Evolutionary conservation across 2,888 invertebrate species (phyloP), one percentile per base, ranked within the genome.

Genomic region (Agelastica alni): DNA sequence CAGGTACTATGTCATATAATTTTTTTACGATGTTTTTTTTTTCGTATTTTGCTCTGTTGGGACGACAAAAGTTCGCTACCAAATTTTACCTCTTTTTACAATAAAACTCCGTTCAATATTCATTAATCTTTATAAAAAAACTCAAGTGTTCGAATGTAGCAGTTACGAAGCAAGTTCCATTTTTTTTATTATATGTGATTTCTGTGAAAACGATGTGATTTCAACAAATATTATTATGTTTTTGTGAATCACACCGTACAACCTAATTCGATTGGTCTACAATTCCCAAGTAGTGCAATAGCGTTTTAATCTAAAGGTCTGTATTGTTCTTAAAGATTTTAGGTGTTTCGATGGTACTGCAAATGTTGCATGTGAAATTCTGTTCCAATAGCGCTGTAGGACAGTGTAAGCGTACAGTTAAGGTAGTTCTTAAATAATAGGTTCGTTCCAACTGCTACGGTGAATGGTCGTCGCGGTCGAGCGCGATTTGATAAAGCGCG

Each of bases 221-320:
- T 41, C 6, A 13, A 22, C 13, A 41, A 41, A 10, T n/a, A 12
- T 22, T 12, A 41, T 14, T 3, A 30, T 20, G 13, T 22, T 13
- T 28, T 3, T 9, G 9, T 30, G 16, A 7, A 16, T 13, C 10
- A 32, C 6, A 12, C 14, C n/a, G 7, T 26, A 14, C 16, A 45
- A 18, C 34, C 32, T 31, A 42, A 32, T 22, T 49, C 41, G 49
- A 41, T 41, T 49, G 49, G 49, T 49, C 49, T 48, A 32, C 20
- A 9, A 49, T 49, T 17, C 34, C 37, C 48, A 36, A 37, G 61
- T 61, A 61, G 61, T 61, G 61, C 61, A 61, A 61, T 61, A 47
- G 55, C 56, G 44, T 58, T 56, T 60, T 55, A 56, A 52, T 39
- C n/a, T 43, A 57, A 57, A 56, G 57, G 54, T 56, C 56, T 60